Conservation (phyloP, 2,888 invertebrate genomes). For the Flexamia atlantica region DNA sequence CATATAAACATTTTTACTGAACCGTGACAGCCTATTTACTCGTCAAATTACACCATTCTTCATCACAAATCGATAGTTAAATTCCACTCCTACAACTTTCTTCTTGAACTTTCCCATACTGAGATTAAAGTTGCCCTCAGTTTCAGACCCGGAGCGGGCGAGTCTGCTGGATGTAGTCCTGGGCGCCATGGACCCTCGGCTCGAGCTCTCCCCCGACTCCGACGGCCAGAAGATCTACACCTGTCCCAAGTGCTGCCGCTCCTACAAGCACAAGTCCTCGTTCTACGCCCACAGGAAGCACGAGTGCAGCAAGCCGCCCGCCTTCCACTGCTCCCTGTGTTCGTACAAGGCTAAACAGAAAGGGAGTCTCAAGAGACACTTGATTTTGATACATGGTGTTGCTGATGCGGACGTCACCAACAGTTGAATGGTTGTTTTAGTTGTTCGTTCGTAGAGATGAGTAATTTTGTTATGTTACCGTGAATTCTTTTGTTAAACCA, state of each 20-base stretch:
- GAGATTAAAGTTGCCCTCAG: no score
- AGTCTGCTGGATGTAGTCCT: neutral
- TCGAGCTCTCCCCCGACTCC: neutral
- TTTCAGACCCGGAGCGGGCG: neutral
- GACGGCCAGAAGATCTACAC: neutral
- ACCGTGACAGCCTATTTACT: no score
- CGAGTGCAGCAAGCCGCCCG: conserved; percentile 74
- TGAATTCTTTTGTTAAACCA: no score
- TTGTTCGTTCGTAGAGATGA: no score
- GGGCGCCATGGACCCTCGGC: neutral
- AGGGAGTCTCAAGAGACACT: conserved; percentile 62
- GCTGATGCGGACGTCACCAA: neutral
- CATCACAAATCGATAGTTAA: no score
- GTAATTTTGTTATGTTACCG: no score
- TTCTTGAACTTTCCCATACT: no score
- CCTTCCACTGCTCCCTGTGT: conserved; percentile 68
- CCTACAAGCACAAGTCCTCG: conserved; percentile 73
- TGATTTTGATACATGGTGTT: conserved; percentile 34
- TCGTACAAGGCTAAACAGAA: conserved; percentile 64
- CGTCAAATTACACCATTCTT: no score
- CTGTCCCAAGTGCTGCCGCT: neutral
- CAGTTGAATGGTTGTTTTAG: neutral
- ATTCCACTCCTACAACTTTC: no score
- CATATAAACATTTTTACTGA: no score
- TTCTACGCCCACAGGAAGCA: conserved; percentile 67